Percentiles rank a stretch among this genome's conserved stretches.
Conservation (phyloP, 2,113 vertebrate species). For the Poicephalus meyeri region DNA sequence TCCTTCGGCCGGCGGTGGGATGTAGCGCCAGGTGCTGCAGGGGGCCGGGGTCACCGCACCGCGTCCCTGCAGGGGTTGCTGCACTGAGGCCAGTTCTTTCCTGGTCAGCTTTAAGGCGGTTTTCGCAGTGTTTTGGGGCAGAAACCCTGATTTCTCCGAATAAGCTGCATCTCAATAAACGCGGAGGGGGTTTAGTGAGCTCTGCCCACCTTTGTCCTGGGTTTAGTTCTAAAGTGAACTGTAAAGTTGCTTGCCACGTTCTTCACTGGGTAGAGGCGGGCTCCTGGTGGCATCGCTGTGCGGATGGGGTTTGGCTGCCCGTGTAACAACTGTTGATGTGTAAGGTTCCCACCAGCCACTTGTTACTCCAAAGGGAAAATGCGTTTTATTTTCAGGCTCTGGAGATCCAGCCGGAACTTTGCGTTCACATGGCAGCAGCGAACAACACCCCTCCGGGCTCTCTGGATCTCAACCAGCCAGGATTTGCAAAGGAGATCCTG, state of each 20-base stretch:
- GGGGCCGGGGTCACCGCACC: not conserved
- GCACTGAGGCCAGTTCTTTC: not conserved
- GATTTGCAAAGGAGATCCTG: conserved; percentile 87
- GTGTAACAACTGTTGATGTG: not conserved
- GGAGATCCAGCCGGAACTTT: not conserved
- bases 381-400: conserved; percentile 41
- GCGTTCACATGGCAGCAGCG: conserved; percentile 79
- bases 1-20: not conserved
- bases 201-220: not conserved
- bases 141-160: not conserved
- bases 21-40: not conserved
- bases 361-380: not conserved
- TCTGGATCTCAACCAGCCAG: conserved; percentile 84
- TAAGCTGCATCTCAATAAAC: not conserved
- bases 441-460: conserved; percentile 87
- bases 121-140: not conserved
- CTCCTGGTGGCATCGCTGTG: not conserved
- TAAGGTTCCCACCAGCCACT: not conserved
- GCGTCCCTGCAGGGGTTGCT: not conserved
- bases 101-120: not conserved
- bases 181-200: not conserved
- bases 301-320: not conserved
- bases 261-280: not conserved
- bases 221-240: not conserved
- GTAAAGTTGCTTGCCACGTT: not conserved